A percentile compares a stretch with the other conserved stretches of the same genome.
phyloP scores from a whole-genome alignment of 30 jellyfish, hydroid and myxozoan genomes.

The Chironex yamaguchii region DNA sequence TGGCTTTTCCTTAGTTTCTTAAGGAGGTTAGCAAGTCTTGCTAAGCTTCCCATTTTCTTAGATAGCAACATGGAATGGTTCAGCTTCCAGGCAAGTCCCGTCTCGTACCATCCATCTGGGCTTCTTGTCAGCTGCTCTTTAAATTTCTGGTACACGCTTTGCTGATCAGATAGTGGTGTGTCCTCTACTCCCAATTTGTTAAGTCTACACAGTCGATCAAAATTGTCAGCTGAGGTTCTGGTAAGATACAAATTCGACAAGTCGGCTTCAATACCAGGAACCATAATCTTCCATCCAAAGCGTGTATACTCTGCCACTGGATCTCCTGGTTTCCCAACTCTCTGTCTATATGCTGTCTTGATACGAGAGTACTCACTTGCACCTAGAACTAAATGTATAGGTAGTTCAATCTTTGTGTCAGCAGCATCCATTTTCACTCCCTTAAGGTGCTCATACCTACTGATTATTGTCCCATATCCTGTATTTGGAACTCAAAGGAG shows the following conservation, averaged over 20 bases:
- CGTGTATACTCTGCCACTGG: conserved; percentile 58
- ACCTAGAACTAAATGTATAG: conserved; percentile 18
- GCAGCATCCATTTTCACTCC: conserved; percentile 4
- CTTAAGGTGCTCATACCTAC: too few species aligned
- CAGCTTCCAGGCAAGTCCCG: conserved; percentile 11
- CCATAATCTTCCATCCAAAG: conserved; percentile 68
- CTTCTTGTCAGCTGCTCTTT: conserved; percentile 24
- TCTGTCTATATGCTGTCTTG: not conserved
- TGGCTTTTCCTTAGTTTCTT: conserved; percentile 31
- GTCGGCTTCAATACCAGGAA: conserved; percentile 18
- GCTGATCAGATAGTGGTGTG: conserved; percentile 21
- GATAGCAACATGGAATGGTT: conserved; percentile 10
- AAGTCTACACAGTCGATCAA: conserved; percentile 48
- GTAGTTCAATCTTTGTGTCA: conserved; percentile 4
- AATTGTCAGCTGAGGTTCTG: conserved; percentile 7
- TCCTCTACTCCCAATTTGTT: conserved; percentile 68
- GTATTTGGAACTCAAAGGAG: too few species aligned
- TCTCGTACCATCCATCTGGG: conserved; percentile 8
- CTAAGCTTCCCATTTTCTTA: conserved; percentile 40
- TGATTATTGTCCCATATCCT: too few species aligned
- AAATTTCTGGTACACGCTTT: conserved; percentile 25
- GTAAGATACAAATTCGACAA: not conserved
- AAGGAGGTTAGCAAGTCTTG: not conserved
- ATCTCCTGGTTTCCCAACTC: conserved; percentile 4
- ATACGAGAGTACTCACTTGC: conserved; percentile 5